phyloP scores from a whole-genome alignment of 2,797 vertebrate species.

The Gallinago solitaria region DNA sequence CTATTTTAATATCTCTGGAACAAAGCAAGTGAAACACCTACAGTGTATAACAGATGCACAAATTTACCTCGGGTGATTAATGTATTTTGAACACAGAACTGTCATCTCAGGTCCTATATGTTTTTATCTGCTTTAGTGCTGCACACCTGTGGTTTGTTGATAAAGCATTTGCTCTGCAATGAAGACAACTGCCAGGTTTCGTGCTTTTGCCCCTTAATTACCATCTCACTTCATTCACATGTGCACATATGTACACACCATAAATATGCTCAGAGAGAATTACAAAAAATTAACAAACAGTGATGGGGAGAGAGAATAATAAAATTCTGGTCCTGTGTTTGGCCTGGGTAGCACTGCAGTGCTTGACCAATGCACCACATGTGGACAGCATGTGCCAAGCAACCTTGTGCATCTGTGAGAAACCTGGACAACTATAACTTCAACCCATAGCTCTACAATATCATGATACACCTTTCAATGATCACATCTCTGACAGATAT shows the following conservation, averaged over 20 bases:
- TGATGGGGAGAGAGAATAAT: neutral
- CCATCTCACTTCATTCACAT: neutral
- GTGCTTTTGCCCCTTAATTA: neutral
- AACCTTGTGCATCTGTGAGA: neutral
- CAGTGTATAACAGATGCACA: slow-evolving; percentile 37
- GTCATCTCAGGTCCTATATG: slow-evolving; percentile 29
- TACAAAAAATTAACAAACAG: neutral
- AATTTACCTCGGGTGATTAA: slow-evolving; percentile 12
- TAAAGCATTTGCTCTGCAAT: slow-evolving; percentile 10
- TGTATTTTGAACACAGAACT: slow-evolving; percentile 32
- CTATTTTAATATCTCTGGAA: slow-evolving; percentile 6
- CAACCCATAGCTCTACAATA: neutral
- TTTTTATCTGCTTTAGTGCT: slow-evolving; percentile 33
- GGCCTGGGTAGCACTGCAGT: neutral
- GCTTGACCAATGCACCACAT: neutral
- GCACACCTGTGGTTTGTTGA: neutral
- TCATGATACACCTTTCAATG: neutral
- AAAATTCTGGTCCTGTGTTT: neutral
- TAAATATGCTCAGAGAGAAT: neutral
- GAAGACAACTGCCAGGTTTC: neutral
- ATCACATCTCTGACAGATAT: no score
- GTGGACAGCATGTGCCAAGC: rapidly evolving
- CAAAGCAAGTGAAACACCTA: slow-evolving; percentile 6
- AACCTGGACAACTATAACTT: neutral
- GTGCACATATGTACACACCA: rapidly evolving